Percentiles rank a stretch among this genome's conserved stretches.
These are phyloP conservation scores for Okamejei kenojei DNA, from an alignment of 2,797 vertebrate genomes.

Conservation along the genomic window DNA sequence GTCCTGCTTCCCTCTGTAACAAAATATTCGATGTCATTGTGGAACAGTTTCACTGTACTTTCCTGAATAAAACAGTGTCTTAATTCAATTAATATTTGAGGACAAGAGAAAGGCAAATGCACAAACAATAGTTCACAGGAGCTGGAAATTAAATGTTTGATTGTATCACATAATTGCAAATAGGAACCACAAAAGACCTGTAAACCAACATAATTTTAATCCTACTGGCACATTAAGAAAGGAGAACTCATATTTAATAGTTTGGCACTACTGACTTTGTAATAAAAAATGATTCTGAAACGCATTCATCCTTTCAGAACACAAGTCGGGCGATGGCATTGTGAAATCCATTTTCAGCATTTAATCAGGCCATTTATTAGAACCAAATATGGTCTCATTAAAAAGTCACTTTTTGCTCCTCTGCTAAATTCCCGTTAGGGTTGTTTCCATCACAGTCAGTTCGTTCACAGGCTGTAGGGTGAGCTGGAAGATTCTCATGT, in stretches of 20 bases:
- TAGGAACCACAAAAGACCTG: background rate
- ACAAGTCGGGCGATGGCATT: background rate
- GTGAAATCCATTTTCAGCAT: background rate
- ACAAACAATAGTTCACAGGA: conserved; percentile 33
- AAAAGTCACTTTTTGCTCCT: conserved; percentile 15
- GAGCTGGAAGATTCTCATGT: conserved; percentile 11
- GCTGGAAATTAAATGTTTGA: conserved; percentile 32
- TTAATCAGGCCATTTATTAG: conserved; percentile 14
- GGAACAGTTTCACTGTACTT: conserved; percentile 1
- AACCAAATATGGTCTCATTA: conserved; percentile 21
- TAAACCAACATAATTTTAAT: conserved; percentile 33
- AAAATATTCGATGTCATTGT: background rate
- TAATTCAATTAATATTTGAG: conserved; percentile 35
- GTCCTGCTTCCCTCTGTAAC: background rate
- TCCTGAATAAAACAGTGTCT: conserved; percentile 10
- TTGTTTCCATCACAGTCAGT: background rate
- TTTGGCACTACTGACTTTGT: conserved; percentile 22
- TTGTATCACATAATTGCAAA: conserved; percentile 35
- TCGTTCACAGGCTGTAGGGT: background rate
- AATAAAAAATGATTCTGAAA: conserved; percentile 27
- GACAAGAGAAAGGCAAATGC: background rate
- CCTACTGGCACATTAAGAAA: conserved; percentile 17
- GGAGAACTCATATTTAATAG: background rate
- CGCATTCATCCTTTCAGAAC: conserved; percentile 19
- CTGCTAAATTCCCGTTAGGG: background rate